Percentiles rank a stretch among this genome's conserved stretches.
Conservation (phyloP, 2,888 invertebrate genomes). For the Brenthis daphne region DNA sequence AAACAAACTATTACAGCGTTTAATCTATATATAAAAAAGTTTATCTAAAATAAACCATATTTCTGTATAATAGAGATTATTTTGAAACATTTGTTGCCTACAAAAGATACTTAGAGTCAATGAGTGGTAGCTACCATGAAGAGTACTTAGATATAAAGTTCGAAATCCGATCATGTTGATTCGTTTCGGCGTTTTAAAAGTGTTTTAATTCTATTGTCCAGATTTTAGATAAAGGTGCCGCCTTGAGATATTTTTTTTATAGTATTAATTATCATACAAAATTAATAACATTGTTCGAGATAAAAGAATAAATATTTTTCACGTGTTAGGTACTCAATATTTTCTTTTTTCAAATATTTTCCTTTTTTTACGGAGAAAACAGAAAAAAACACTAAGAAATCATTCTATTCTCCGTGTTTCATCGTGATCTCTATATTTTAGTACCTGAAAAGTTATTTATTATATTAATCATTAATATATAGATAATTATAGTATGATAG, state of each 20-base stretch:
- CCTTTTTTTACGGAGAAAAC: too few relatives aligned
- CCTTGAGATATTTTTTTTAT: slow-evolving; percentile 47
- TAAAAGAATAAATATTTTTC: too few relatives aligned
- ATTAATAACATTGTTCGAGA: too few relatives aligned
- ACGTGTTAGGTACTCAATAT: too few relatives aligned
- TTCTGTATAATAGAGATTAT: neutral
- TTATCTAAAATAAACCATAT: neutral
- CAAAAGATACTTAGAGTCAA: slow-evolving; percentile 39
- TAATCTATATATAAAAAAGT: neutral
- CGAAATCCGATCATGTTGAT: slow-evolving; percentile 41
- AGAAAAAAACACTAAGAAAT: too few relatives aligned
- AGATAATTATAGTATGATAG: too few relatives aligned
- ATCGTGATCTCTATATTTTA: too few relatives aligned
- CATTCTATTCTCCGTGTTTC: too few relatives aligned
- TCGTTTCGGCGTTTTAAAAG: slow-evolving; percentile 47
- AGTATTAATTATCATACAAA: neutral
- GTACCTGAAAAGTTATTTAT: too few relatives aligned
- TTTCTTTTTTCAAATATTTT: too few relatives aligned
- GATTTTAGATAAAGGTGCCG: slow-evolving; percentile 42
- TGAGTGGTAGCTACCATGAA: slow-evolving; percentile 38
- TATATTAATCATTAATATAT: too few relatives aligned
- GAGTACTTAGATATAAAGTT: slow-evolving; percentile 24
- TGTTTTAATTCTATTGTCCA: slow-evolving; percentile 14
- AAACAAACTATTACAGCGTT: slow-evolving; percentile 36
- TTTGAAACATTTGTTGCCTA: slow-evolving; percentile 18